phyloP scores from a whole-genome alignment of 2,113 vertebrate genomes.

The Gymnarchus niloticus region DNA sequence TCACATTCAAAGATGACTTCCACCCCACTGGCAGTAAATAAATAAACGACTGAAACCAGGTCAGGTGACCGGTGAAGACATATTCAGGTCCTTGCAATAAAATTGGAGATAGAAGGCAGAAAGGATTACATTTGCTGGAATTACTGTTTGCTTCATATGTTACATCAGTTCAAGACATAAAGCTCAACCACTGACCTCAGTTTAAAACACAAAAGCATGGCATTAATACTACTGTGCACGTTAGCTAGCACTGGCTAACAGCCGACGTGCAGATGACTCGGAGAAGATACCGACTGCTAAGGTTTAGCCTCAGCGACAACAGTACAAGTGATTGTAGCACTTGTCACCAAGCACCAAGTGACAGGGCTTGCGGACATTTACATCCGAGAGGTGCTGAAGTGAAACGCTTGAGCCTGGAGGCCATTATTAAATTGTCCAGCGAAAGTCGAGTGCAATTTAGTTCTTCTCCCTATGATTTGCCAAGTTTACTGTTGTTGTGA shows the following conservation, averaged over 20 bases:
- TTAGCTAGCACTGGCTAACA: not conserved
- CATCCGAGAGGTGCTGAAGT: not conserved
- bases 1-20: not conserved
- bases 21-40: constrained; percentile 20
- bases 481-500: not conserved
- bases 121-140: not conserved
- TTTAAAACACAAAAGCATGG: not conserved
- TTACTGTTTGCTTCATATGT: constrained; percentile 8
- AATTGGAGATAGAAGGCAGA: not conserved
- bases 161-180: not conserved
- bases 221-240: not conserved
- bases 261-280: not conserved
- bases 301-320: not conserved
- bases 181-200: constrained; percentile 5
- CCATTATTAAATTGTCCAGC: not conserved
- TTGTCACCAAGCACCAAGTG: not conserved
- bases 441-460: not conserved
- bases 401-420: not conserved
- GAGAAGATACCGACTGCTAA: not conserved
- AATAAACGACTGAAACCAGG: constrained; percentile 46
- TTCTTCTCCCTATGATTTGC: not conserved
- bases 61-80: constrained; percentile 43
- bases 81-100: constrained; percentile 23
- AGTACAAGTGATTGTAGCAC: not conserved
- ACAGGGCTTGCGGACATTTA: constrained; percentile 1